Percentiles rank a stretch among this genome's conserved stretches.
phyloP scores from a whole-genome alignment of 1,140 invertebrate species.

The Lithobius niger region DNA sequence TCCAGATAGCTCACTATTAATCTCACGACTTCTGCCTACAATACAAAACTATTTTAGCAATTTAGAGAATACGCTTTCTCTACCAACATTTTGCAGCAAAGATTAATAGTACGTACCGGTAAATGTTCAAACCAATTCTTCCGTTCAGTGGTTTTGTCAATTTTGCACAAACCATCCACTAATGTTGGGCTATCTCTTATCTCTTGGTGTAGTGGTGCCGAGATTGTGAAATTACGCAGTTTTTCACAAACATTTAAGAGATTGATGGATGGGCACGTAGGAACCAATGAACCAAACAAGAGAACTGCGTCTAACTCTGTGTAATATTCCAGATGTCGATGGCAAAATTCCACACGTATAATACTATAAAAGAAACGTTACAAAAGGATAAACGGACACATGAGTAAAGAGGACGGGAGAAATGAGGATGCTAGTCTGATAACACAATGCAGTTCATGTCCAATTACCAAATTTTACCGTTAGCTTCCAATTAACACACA shows the following conservation, averaged over 20 bases:
- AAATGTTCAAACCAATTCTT: slow-evolving; percentile 21
- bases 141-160: too few relatives aligned
- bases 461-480: neutral
- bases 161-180: too few relatives aligned
- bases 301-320: slow-evolving; percentile 75
- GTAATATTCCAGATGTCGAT: slow-evolving; percentile 62
- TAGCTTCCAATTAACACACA: neutral
- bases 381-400: neutral
- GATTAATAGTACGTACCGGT: slow-evolving; percentile 20
- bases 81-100: too few relatives aligned
- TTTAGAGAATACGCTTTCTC: too few relatives aligned
- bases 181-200: too few relatives aligned
- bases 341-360: slow-evolving; percentile 70
- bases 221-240: neutral
- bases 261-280: slow-evolving; percentile 3
- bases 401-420: slow-evolving; percentile 16
- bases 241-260: slow-evolving; percentile 4
- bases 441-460: neutral
- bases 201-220: too few relatives aligned
- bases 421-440: slow-evolving; percentile 1
- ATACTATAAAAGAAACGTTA: slow-evolving; percentile 37
- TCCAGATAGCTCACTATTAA: slow-evolving; percentile 63
- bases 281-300: slow-evolving; percentile 43
- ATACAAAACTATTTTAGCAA: too few relatives aligned
- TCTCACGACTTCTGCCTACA: slow-evolving; percentile 53